Evolutionary conservation across 2,113 vertebrate species (phyloP).

Genomic region (Stegostoma tigrinum): DNA sequence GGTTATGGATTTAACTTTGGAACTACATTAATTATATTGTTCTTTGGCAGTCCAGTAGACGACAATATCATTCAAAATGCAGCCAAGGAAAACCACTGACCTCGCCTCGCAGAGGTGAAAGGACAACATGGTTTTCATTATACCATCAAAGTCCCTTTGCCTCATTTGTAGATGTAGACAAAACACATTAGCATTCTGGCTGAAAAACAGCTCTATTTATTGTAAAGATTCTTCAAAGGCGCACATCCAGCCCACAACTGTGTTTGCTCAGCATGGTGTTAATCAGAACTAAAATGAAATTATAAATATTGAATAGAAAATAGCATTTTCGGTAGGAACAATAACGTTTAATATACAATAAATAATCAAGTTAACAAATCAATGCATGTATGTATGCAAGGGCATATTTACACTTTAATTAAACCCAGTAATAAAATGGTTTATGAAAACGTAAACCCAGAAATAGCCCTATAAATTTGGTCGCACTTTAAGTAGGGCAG

Average conservation of each 20-base stretch:
- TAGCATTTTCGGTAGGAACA: neutral
- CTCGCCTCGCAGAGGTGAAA: neutral
- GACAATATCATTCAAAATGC: too few species aligned
- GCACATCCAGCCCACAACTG: neutral
- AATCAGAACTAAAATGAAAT: neutral
- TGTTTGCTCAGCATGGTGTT: neutral
- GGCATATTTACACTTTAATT: neutral
- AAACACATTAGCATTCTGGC: neutral
- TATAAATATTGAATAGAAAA: neutral
- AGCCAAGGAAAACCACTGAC: neutral
- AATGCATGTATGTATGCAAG: neutral
- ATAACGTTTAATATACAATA: neutral
- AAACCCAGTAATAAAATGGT: neutral
- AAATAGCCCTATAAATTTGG: too few species aligned
- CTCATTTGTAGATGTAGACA: neutral
- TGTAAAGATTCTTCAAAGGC: neutral
- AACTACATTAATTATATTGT: neutral
- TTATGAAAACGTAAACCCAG: neutral
- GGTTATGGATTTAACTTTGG: neutral
- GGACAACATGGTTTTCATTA: neutral
- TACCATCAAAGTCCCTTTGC: neutral
- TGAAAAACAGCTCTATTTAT: neutral
- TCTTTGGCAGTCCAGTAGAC: neutral
- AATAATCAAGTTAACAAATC: neutral
- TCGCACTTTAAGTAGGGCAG: neutral